Evolutionary conservation across 2,888 invertebrate species (phyloP).

Genomic region (Trichopoda pennipes): DNA sequence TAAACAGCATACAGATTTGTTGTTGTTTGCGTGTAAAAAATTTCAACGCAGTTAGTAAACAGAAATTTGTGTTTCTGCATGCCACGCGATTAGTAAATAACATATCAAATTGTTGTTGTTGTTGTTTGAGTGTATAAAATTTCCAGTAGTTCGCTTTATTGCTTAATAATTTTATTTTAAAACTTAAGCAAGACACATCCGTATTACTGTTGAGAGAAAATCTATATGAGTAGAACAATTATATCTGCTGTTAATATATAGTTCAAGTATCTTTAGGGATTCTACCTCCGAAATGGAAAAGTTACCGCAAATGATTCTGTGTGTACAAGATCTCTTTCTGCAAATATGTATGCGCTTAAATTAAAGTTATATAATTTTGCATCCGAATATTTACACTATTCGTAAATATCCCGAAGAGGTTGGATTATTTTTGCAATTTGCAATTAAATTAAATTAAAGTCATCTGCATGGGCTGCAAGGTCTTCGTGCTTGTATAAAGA

Average conservation of each 20-base stretch:
- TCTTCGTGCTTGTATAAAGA: no score
- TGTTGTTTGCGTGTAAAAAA: no score
- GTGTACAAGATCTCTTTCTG: slow-evolving; percentile 31
- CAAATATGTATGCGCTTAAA: slow-evolving; percentile 48
- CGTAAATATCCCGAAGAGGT: neutral
- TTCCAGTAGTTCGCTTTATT: no score
- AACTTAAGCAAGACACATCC: no score
- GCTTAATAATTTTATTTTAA: no score
- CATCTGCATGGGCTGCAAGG: no score
- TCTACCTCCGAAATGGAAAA: slow-evolving; percentile 6
- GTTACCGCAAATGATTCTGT: neutral
- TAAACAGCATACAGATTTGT: no score
- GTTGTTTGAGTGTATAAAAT: no score
- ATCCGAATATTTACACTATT: slow-evolving; percentile 43
- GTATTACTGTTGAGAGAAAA: neutral
- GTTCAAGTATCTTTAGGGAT: slow-evolving; percentile 27
- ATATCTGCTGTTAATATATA: slow-evolving; percentile 4
- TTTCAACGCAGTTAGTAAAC: no score
- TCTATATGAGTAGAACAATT: slow-evolving; percentile 6
- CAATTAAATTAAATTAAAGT: slow-evolving; percentile 14
- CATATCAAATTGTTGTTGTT: no score
- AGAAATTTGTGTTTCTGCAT: no score
- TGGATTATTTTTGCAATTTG: slow-evolving; percentile 13
- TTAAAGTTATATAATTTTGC: slow-evolving; percentile 37
- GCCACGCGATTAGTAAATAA: no score